Evolutionary conservation across 2,888 invertebrate genomes (phyloP).

Genomic region (Drosophila siamana): DNA sequence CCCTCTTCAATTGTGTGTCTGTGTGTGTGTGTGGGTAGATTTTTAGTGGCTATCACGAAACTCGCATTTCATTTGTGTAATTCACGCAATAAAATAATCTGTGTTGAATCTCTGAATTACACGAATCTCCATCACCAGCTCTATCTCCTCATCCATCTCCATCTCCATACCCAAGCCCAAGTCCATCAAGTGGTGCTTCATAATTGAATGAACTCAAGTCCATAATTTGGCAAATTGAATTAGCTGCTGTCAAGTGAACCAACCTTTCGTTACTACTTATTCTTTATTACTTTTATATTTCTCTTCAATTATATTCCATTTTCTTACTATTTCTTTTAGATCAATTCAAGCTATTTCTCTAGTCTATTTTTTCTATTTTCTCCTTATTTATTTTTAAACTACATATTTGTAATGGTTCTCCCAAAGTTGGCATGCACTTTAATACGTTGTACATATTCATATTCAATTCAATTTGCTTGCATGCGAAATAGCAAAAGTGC

Average conservation of each 20-base stretch:
- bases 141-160: not conserved
- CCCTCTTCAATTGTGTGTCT: not conserved
- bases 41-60: constrained; percentile 69
- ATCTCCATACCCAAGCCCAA: not conserved
- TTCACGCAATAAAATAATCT: constrained; percentile 79
- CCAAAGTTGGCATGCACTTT: not conserved
- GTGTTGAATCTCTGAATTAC: constrained; percentile 46
- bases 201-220: constrained; percentile 54
- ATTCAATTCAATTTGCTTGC: not conserved
- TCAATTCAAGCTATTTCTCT: not conserved
- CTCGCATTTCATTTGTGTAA: constrained; percentile 71
- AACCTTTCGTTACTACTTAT: not conserved
- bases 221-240: constrained; percentile 50
- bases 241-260: constrained; percentile 32
- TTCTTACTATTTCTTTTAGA: not conserved
- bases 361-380: not conserved
- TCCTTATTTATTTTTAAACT: not conserved
- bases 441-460: too few species aligned
- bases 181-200: constrained; percentile 54
- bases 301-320: not conserved
- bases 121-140: constrained; percentile 3
- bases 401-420: not conserved
- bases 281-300: not conserved
- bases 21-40: constrained; percentile 40
- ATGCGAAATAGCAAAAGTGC: not conserved